phyloP scores from a whole-genome alignment of 1,140 invertebrate species.

The silkworm (Bombyx mori) region ASM3026992v2 NC_085133.1:4066001-4066500 shows the following conservation, averaged over 20 bases:
- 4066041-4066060: too few relatives aligned
- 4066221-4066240: constrained; percentile 62
- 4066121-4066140: constrained; percentile 49
- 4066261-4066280: constrained; percentile 38
- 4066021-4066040: too few relatives aligned
- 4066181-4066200: constrained; percentile 69
- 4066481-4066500: too few relatives aligned
- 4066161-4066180: constrained; percentile 67
- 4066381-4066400: too few relatives aligned
- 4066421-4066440: too few relatives aligned
- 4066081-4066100: constrained; percentile 44
- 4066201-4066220: constrained; percentile 48
- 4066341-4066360: not conserved
- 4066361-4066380: too few relatives aligned
- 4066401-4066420: too few relatives aligned
- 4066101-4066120: constrained; percentile 58
- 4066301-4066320: not conserved
- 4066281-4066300: constrained; percentile 13
- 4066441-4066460: too few relatives aligned
- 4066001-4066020: too few relatives aligned
- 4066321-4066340: constrained; percentile 15
- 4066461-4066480: too few relatives aligned
- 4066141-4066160: constrained; percentile 36
- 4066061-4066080: constrained; percentile 35
- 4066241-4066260: constrained; percentile 41